phyloP scores from a whole-genome alignment of 2,797 vertebrate species.

The Cynodonichthys magdalenae region DNA sequence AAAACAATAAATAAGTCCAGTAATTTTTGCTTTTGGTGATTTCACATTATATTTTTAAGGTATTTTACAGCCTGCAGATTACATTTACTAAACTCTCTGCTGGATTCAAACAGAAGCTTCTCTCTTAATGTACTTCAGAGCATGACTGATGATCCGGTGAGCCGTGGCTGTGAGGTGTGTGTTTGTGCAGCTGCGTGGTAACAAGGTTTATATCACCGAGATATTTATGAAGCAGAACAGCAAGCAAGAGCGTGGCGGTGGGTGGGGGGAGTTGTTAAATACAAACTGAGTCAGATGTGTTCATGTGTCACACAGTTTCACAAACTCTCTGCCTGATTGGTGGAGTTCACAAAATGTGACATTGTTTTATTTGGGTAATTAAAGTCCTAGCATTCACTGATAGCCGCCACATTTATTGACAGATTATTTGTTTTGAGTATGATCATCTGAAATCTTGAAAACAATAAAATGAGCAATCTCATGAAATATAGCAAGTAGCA shows the following conservation, averaged over 20 bases:
- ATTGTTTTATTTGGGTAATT: no score
- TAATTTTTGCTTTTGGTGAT: slow-evolving; percentile 8
- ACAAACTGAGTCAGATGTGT: slow-evolving; percentile 23
- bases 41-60: slow-evolving; percentile 10
- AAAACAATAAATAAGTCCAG: not conserved
- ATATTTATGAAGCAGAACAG: slow-evolving; percentile 64
- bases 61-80: slow-evolving; percentile 33
- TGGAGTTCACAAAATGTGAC: no score
- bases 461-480: no score
- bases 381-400: no score
- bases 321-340: no score
- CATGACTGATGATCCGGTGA: slow-evolving; percentile 68
- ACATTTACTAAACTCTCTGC: slow-evolving; percentile 18
- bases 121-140: slow-evolving; percentile 51
- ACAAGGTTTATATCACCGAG: slow-evolving; percentile 47
- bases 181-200: slow-evolving; percentile 38
- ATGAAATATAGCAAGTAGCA: no score
- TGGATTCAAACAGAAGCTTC: slow-evolving; percentile 33
- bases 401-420: no score
- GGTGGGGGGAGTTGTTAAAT: slow-evolving; percentile 41
- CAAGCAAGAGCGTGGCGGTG: slow-evolving; percentile 3
- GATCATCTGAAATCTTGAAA: no score
- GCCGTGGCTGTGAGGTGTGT: slow-evolving; percentile 32
- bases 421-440: no score
- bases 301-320: slow-evolving; percentile 16